Evolutionary conservation across 2,797 vertebrate genomes (phyloP).

Genomic region (Rhinichthys osculus): DNA sequence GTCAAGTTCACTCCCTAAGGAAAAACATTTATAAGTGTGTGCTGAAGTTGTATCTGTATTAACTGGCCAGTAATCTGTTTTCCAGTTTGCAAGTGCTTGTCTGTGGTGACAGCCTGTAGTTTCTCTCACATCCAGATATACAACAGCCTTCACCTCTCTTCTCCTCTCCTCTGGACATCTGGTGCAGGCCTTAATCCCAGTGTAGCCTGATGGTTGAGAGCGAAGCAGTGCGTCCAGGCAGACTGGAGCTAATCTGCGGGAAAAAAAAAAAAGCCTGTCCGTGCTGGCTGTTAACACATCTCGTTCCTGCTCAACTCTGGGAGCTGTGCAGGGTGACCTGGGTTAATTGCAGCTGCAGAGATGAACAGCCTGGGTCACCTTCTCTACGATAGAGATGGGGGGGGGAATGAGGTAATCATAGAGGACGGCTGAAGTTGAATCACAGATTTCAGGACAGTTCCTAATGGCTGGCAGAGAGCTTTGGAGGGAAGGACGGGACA

Average conservation of each 20-base stretch:
- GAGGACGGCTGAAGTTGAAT: slow-evolving; percentile 67
- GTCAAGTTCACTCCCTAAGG: slow-evolving; percentile 55
- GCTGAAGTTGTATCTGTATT: slow-evolving; percentile 28
- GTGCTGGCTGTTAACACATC: slow-evolving; percentile 57
- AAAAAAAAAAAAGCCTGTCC: slow-evolving; percentile 55
- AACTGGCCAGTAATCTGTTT: slow-evolving; percentile 36
- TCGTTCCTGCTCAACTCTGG: slow-evolving; percentile 54
- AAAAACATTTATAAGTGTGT: slow-evolving; percentile 59
- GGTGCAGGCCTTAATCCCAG: slow-evolving; percentile 35
- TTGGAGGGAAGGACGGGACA: slow-evolving; percentile 34
- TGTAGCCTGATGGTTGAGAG: slow-evolving; percentile 30
- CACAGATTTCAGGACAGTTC: slow-evolving; percentile 62
- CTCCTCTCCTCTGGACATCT: slow-evolving; percentile 26
- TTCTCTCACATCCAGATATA: slow-evolving; percentile 28
- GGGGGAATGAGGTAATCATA: slow-evolving; percentile 63
- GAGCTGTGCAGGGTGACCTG: slow-evolving; percentile 62
- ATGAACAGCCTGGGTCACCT: slow-evolving; percentile 73
- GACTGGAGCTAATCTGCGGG: slow-evolving; percentile 35
- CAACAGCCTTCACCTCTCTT: slow-evolving; percentile 22
- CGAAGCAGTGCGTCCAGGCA: slow-evolving; percentile 28
- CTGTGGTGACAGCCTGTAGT: slow-evolving; percentile 19
- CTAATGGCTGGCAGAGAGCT: slow-evolving; percentile 54
- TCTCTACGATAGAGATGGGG: slow-evolving; percentile 57
- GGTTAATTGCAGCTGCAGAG: slow-evolving; percentile 80
- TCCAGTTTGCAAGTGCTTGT: slow-evolving; percentile 18